Evolutionary conservation across 1,140 invertebrate genomes (phyloP), one percentile per base, ranked within the genome.

Genomic region (Linepithema humile): DNA sequence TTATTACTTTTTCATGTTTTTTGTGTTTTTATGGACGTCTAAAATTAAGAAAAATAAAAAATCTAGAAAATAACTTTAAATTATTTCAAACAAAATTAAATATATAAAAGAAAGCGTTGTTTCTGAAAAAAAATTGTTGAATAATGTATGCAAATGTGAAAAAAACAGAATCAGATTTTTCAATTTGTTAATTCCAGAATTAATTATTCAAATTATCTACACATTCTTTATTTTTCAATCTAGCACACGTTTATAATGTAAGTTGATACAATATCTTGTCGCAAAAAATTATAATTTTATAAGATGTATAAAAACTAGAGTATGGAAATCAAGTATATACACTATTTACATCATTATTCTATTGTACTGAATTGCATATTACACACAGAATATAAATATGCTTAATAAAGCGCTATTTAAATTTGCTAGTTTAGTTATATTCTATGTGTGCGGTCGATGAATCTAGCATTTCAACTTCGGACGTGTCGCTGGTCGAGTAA

Each of bases 401-500:
- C 53, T 40, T 74, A 20, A 74, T 60, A 26, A 32, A 26, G 83
- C 40, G 10, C 23, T 74, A 62, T 55, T 35, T 70, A 5, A 48
- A 43, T 53, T 84, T 48, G 4, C 9, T 60, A 15, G 17, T 85
- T 78, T 85, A 88, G 89, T 91, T 87, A 89, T 94, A 92, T 82
- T 94, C 93, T 87, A 94, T 93, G 60, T 93, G 92, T 2, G 93
- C 92, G 3, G 92, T 94, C 0, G 94, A 94, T 2, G 94, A 94
- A 89, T 95, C 95, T 48, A 94, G 84, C 94, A 95, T 95, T 91
- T 95, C 94, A 5, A 95, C 93, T 92, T 95, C 94, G 17, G 94
- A 94, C 57, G 92, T 94, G 43, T 95, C 93, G 43, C 90, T 92
- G 2, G 91, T 90, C 7, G 94, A 94, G 82, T 93, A 94, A 91